Percentiles rank a stretch among this genome's conserved stretches.
Evolutionary conservation across 2,113 vertebrate genomes (phyloP).

Genomic region (Mus musculus): DNA sequence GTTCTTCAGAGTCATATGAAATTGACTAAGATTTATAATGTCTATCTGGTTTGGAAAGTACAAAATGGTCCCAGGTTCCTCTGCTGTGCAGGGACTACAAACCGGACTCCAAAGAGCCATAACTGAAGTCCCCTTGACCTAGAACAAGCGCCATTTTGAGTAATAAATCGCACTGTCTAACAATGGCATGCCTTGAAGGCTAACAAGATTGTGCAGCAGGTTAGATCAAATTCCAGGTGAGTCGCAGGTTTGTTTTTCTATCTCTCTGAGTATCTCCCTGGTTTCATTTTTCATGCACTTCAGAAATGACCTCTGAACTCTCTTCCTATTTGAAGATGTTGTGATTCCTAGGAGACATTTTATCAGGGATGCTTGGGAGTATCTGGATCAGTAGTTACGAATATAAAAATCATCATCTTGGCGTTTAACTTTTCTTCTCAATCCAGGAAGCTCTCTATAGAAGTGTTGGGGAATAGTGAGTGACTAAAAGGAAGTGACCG

Average conservation of each 20-base stretch:
- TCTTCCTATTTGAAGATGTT: constrained; percentile 13
- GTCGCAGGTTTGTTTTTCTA: background rate
- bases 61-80: background rate
- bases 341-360: constrained; percentile 23
- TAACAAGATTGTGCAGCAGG: background rate
- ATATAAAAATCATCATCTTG: background rate
- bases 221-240: constrained; percentile 25
- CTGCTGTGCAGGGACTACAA: constrained; percentile 7
- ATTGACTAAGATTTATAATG: background rate
- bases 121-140: background rate
- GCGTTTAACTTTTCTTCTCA: constrained; percentile 20
- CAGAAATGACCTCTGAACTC: constrained; percentile 41
- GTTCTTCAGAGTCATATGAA: background rate
- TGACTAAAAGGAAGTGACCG: background rate
- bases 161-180: background rate
- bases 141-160: constrained; percentile 16
- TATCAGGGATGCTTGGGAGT: constrained; percentile 16
- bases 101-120: background rate
- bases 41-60: background rate
- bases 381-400: background rate
- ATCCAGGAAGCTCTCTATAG: background rate
- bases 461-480: background rate
- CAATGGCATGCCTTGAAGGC: background rate
- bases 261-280: constrained; percentile 1
- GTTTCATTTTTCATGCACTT: constrained; percentile 33